These are phyloP conservation scores for Oreonectes daqikongensis DNA, from an alignment of 2,797 vertebrate genomes.

Conservation along the genomic window DNA sequence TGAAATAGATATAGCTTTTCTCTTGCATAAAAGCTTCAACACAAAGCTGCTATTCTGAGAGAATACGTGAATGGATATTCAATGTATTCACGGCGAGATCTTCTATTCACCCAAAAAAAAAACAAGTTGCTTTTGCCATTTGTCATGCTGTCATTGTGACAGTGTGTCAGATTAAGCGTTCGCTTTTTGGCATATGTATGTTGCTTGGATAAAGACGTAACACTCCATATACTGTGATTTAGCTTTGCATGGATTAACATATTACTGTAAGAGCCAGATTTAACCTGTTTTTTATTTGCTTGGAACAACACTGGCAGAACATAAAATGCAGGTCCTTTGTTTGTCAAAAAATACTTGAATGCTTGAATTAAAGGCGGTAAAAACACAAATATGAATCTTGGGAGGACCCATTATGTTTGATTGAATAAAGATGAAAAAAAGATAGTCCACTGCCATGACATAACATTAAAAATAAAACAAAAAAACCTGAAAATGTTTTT, in stretches of 20 bases:
- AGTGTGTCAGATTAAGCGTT: slow-evolving; percentile 25
- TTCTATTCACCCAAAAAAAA: slow-evolving; percentile 28
- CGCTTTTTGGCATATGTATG: slow-evolving; percentile 34
- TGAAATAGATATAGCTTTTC: slow-evolving; percentile 58
- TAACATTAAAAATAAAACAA: too few relatives aligned
- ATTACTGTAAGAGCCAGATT: slow-evolving; percentile 32
- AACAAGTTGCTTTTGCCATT: slow-evolving; percentile 39
- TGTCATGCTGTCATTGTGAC: slow-evolving; percentile 13
- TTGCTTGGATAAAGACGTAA: slow-evolving; percentile 26
- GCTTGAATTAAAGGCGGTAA: neutral
- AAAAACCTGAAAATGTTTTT: too few relatives aligned
- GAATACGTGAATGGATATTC: slow-evolving; percentile 56
- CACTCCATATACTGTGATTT: slow-evolving; percentile 8
- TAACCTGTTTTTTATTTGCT: neutral
- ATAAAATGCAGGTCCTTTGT: slow-evolving; percentile 17
- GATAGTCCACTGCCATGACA: too few relatives aligned
- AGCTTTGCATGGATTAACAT: slow-evolving; percentile 32
- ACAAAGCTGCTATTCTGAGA: slow-evolving; percentile 43
- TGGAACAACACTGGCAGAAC: neutral
- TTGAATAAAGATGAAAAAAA: too few relatives aligned
- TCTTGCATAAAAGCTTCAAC: slow-evolving; percentile 46
- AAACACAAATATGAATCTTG: neutral
- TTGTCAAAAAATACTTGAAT: slow-evolving; percentile 8
- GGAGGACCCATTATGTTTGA: too few relatives aligned
- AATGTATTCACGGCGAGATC: slow-evolving; percentile 5